phyloP scores from a whole-genome alignment of 2,888 invertebrate genomes.

The Branchellion lobata region DNA sequence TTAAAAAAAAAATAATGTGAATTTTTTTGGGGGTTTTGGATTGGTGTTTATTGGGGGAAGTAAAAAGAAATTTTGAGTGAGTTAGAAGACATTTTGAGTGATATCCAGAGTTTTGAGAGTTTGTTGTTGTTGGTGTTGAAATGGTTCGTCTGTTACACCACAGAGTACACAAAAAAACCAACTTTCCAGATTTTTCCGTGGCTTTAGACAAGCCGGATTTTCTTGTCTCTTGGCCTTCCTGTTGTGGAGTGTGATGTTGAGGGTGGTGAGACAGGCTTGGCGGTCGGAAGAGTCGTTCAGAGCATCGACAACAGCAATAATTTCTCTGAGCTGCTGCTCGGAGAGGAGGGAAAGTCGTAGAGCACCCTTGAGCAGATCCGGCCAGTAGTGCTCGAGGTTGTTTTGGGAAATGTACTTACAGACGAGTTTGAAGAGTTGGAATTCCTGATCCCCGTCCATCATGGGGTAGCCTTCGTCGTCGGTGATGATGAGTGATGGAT shows the following conservation, averaged over 20 bases:
- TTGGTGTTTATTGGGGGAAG: no score
- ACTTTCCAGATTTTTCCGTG: not conserved
- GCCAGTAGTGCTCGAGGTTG: slow-evolving; percentile 1
- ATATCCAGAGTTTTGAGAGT: no score
- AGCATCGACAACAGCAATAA: not conserved
- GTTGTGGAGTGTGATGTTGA: not conserved
- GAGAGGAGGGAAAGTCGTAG: not conserved
- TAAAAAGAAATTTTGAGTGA: no score
- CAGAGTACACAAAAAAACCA: no score
- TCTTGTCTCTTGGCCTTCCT: not conserved
- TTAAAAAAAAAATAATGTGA: no score
- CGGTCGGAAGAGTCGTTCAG: not conserved
- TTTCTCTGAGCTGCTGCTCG: not conserved
- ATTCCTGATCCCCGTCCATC: not conserved
- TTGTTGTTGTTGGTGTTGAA: no score
- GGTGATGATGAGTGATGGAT: not conserved
- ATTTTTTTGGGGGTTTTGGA: no score
- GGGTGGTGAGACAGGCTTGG: not conserved
- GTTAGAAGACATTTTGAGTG: no score
- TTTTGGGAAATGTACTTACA: not conserved
- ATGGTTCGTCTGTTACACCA: no score
- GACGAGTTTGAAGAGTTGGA: not conserved
- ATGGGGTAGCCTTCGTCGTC: slow-evolving; percentile 14
- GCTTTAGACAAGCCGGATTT: not conserved
- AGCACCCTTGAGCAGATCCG: not conserved